A percentile compares a stretch with the other conserved stretches of the same genome.
Conservation (phyloP, 2,113 vertebrate species). For the Stomatorhinus ivindoensis region DNA sequence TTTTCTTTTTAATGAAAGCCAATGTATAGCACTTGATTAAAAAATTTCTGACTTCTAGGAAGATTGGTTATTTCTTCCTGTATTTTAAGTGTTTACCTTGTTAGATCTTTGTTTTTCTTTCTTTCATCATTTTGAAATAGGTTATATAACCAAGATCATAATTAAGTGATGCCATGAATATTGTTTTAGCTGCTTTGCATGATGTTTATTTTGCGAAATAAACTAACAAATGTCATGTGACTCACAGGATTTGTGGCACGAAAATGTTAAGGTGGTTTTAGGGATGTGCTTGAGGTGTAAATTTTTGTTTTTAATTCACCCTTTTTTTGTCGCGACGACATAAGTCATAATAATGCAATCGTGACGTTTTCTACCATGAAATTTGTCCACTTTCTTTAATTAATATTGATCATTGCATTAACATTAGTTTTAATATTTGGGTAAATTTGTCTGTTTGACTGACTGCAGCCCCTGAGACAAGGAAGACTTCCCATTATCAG, state of each 20-base stretch:
- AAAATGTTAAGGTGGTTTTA: not conserved
- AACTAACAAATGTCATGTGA: not conserved
- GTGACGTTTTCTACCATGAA: not conserved
- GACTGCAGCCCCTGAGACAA: not conserved
- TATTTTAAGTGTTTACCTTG: not conserved
- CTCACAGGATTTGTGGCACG: not conserved
- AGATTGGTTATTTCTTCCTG: not conserved
- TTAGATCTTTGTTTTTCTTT: not conserved
- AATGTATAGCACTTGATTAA: not conserved
- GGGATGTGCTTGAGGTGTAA: not conserved
- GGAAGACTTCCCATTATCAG: not conserved
- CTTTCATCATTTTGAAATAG: not conserved
- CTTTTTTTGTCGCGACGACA: not conserved
- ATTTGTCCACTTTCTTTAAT: too few relatives aligned
- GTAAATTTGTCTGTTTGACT: not conserved
- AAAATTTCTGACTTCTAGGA: not conserved
- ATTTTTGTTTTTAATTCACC: not conserved
- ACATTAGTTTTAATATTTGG: not conserved
- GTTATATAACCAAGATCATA: not conserved
- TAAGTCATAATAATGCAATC: not conserved
- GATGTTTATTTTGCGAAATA: not conserved
- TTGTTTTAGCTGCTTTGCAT: not conserved
- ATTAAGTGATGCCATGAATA: not conserved
- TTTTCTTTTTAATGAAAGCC: not conserved
- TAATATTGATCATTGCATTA: not conserved